Conservation (phyloP, 2,888 invertebrate species). For the Acanthosepion pharaonis region DNA sequence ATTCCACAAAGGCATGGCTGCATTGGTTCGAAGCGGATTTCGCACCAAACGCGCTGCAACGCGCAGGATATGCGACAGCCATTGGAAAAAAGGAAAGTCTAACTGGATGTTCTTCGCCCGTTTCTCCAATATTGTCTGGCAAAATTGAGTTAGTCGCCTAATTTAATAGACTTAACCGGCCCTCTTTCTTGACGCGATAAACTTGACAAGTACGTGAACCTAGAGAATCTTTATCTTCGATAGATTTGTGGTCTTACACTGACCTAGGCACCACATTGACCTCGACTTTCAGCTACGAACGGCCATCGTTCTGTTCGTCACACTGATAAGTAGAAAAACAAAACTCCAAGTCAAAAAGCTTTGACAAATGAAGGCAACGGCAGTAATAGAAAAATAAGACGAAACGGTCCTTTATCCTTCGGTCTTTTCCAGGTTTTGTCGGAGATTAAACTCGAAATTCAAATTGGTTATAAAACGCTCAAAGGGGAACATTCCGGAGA, state of each 20-base stretch:
- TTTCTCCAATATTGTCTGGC: conserved; percentile 33
- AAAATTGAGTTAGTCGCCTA: neutral
- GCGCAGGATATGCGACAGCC: neutral
- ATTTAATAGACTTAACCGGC: conserved; percentile 33
- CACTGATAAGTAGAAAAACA: conserved; percentile 9
- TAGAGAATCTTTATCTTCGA: conserved; percentile 12
- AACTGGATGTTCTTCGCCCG: neutral
- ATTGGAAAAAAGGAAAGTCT: neutral
- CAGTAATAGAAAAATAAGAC: neutral
- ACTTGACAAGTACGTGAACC: conserved; percentile 33
- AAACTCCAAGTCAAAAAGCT: neutral
- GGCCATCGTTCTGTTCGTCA: neutral
- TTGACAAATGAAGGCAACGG: neutral
- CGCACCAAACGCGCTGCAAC: neutral
- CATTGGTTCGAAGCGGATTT: neutral
- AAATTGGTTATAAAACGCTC: neutral
- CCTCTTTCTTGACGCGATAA: conserved; percentile 33
- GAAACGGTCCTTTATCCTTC: neutral
- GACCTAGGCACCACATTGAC: neutral
- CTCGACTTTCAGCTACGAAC: neutral
- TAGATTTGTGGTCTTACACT: conserved; percentile 33
- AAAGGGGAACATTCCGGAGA: neutral
- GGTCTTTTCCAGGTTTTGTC: neutral
- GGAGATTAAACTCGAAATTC: neutral
- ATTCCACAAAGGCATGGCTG: neutral